Percentiles rank a stretch among this genome's conserved stretches.
These are phyloP conservation scores for Rhinella marina DNA, from an alignment of 2,797 vertebrate species.

Conservation along the genomic window DNA sequence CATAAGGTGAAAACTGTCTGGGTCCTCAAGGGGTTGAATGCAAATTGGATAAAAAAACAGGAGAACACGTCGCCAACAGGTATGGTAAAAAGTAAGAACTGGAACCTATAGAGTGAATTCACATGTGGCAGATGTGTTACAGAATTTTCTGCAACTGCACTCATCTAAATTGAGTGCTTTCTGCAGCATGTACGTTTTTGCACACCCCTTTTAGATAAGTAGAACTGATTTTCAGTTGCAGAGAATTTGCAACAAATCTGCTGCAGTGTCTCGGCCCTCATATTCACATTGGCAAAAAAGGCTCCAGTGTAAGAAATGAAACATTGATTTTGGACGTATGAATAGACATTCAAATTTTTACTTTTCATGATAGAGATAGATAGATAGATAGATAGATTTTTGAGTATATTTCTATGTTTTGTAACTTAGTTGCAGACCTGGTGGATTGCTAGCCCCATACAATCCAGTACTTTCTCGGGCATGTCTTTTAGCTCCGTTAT, in stretches of 20 bases:
- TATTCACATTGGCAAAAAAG: neutral
- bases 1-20: no score
- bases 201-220: neutral
- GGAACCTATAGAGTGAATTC: neutral
- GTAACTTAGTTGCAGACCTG: conserved; percentile 77
- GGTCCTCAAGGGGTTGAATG: neutral
- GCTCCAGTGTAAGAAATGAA: no score
- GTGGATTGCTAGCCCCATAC: conserved; percentile 92
- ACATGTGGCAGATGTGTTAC: neutral
- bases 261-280: no score
- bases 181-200: neutral
- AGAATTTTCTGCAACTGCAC: neutral
- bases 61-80: no score
- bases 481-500: conserved; percentile 83
- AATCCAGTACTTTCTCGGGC: conserved; percentile 88
- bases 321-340: no score
- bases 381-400: neutral
- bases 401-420: neutral
- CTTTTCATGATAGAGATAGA: neutral
- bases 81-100: neutral
- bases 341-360: no score
- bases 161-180: no score
- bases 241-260: no score
- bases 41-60: neutral
- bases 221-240: no score